phyloP scores from a whole-genome alignment of 2,797 vertebrate species.

The Tamandua tetradactyla region DNA sequence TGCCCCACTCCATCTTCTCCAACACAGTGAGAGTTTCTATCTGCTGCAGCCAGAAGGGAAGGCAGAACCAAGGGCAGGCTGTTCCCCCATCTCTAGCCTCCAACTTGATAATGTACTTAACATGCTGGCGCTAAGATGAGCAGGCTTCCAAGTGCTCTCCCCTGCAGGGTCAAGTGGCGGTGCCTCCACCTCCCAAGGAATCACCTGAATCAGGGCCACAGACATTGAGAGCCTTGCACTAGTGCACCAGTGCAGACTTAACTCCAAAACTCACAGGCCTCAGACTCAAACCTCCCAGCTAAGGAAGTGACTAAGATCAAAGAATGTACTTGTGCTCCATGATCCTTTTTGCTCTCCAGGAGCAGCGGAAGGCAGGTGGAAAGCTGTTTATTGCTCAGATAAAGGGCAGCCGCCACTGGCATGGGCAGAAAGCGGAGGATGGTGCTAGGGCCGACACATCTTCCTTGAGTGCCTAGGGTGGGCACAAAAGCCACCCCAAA shows the following conservation, averaged over 20 bases:
- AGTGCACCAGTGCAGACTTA: not conserved
- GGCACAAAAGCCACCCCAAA: not conserved
- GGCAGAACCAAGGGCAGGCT: not conserved
- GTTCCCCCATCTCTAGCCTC: not conserved
- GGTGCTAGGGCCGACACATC: no score
- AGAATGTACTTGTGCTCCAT: not conserved
- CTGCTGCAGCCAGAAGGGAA: not conserved
- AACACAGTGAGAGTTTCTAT: accelerated
- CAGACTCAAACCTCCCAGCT: not conserved
- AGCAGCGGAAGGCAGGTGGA: not conserved
- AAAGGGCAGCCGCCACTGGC: not conserved
- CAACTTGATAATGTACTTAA: not conserved
- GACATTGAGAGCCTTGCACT: not conserved
- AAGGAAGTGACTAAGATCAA: not conserved
- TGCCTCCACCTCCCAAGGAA: no score
- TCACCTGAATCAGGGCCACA: not conserved
- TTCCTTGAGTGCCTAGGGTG: not conserved
- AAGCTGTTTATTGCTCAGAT: not conserved
- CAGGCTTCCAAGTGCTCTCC: not conserved
- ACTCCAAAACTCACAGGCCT: not conserved
- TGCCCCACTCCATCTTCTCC: accelerated
- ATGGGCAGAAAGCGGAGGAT: not conserved
- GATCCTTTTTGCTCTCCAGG: no score
- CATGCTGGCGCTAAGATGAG: not conserved
- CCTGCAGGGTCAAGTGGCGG: not conserved